phyloP scores from a whole-genome alignment of 2,797 vertebrate species.

The Gymnoscopelus microlampas region DNA sequence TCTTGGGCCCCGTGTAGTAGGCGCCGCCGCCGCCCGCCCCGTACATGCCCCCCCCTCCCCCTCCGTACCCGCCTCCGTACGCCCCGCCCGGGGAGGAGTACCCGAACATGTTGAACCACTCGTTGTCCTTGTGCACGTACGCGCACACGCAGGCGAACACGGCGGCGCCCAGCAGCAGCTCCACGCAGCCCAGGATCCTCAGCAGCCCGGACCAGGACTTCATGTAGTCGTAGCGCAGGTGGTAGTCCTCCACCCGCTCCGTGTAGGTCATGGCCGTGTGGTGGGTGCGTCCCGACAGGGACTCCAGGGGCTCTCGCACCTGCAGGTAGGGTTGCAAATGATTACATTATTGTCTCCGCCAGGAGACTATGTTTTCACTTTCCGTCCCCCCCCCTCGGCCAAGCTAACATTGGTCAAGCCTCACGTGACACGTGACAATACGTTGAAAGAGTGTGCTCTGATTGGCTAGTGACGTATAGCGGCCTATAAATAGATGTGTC shows the following conservation, averaged over 20 bases:
- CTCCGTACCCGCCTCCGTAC: slow-evolving; percentile 68
- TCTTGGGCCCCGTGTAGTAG: slow-evolving; percentile 92
- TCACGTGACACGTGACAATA: no score
- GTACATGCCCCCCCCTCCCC: slow-evolving; percentile 40
- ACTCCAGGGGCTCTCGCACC: slow-evolving; percentile 63
- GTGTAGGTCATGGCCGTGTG: slow-evolving; percentile 85
- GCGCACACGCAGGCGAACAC: slow-evolving; percentile 97
- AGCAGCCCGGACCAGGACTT: slow-evolving; percentile 97
- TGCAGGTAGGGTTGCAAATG: no score
- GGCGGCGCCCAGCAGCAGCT: slow-evolving; percentile 91
- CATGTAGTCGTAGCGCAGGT: slow-evolving; percentile 92
- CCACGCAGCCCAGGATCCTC: slow-evolving; percentile 87
- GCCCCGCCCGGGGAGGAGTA: slow-evolving; percentile 85
- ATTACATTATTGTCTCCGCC: no score
- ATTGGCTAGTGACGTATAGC: no score
- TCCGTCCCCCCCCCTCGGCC: no score
- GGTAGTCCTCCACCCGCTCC: slow-evolving; percentile 88
- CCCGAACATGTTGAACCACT: slow-evolving; percentile 96
- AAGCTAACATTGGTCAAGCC: no score
- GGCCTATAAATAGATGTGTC: no score
- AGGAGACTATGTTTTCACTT: no score
- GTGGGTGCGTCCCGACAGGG: slow-evolving; percentile 78
- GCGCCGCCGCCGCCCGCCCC: slow-evolving; percentile 74
- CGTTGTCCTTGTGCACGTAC: slow-evolving; percentile 96
- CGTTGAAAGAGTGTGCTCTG: no score